A percentile compares a stretch with the other conserved stretches of the same genome.
Conservation (phyloP, 2,888 invertebrate species). For the Pyrrhia umbra region DNA sequence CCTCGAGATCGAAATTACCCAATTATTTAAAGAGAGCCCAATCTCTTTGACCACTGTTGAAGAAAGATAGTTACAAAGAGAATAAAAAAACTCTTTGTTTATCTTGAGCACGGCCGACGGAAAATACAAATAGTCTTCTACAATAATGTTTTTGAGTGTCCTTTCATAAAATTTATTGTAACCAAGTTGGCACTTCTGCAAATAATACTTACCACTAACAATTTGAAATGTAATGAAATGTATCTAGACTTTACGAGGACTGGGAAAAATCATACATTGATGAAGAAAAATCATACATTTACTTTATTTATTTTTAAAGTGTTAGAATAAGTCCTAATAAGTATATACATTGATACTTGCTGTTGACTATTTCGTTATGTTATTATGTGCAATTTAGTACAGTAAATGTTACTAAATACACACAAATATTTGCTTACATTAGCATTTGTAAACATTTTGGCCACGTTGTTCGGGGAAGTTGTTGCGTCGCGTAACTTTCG, state of each 20-base stretch:
- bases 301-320: neutral
- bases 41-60: constrained; percentile 66
- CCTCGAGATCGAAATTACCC: constrained; percentile 66
- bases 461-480: constrained; percentile 38
- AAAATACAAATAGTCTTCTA: constrained; percentile 60
- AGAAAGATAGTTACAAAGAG: constrained; percentile 58
- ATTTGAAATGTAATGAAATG: constrained; percentile 28
- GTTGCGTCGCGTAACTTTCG: constrained; percentile 53
- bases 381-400: constrained; percentile 27
- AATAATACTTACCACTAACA: constrained; percentile 44
- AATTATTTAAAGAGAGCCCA: constrained; percentile 61
- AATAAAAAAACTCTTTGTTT: constrained; percentile 66
- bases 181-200: constrained; percentile 47
- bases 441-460: constrained; percentile 50
- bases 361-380: constrained; percentile 6
- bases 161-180: constrained; percentile 60
- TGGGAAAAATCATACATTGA: too few species aligned
- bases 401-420: constrained; percentile 30
- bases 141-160: constrained; percentile 61
- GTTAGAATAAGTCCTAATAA: too few species aligned
- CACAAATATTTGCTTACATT: constrained; percentile 44
- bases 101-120: constrained; percentile 53
- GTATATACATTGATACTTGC: too few species aligned
- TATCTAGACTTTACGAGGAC: constrained; percentile 14
- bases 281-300: too few species aligned